Base-by-base conservation (phyloP, 2,113 vertebrate species). In the Clinocottus analis region DNA sequence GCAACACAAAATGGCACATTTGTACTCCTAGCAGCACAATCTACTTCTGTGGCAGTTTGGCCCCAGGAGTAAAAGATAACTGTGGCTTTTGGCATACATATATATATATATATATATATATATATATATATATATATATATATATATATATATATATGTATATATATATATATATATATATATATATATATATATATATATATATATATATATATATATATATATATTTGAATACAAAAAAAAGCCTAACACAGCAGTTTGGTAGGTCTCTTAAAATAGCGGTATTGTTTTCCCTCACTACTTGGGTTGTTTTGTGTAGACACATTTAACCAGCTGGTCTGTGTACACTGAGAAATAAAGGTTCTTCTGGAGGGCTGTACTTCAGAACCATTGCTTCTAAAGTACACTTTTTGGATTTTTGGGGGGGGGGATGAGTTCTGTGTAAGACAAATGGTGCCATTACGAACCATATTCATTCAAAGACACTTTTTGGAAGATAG, bases 21-120 rank as follows among this genome's bases (percentile, higher is more conserved):
- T 83, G 79, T 72, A 68, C 79, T 88, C 23, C 70, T 87, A 83
- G 68, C 74, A 92, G 84, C 79, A 85, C 70, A 79, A 83, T 79
- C 73, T 65, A 89, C 89, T 87, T 86, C 75, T 89, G 80, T 88
- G 86, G 87, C 87, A 79, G 83, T 86, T 86, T 84, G 67, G 77
- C 89, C 90, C 80, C 86, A 78, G 78, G 82, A 74, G 88, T 58
- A 84, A 89, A 82, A 78, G 86, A 86, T 82, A 82, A 89, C 80
- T 86, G 70, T 82, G 58, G 83, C 84, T 80, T 86, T 86, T 84
- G 84, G 82, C 75, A 82, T 37, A 51, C 53, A 81, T 80, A 83
- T 89, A 68, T 85, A 79, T 80, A 39, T 39, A 39, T 39, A 39
- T 58, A 81, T 80, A 83, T 89, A 66, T 85, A 79, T 79, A 51